These are phyloP conservation scores for Diabrotica virgifera DNA, from an alignment of 1,140 invertebrate genomes.

Conservation along the genomic window DNA sequence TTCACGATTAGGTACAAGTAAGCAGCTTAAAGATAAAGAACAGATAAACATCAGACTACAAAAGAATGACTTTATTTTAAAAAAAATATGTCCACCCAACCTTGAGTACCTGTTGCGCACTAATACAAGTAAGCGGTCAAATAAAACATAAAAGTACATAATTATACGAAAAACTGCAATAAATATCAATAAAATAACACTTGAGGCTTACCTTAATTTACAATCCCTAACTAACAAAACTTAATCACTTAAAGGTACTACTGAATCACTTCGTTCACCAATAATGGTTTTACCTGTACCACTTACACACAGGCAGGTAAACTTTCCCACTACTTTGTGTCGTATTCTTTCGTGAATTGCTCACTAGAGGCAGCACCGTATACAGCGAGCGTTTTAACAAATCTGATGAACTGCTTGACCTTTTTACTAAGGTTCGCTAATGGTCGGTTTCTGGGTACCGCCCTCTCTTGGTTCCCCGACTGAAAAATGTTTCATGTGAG, in stretches of 20 bases:
- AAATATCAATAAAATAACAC: background rate
- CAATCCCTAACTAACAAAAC: slow-evolving; percentile 4
- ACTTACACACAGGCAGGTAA: slow-evolving; percentile 5
- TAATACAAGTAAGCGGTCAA: background rate
- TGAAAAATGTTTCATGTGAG: background rate
- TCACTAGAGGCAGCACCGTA: slow-evolving; percentile 10
- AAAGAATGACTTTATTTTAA: too few species aligned
- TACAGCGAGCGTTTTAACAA: background rate
- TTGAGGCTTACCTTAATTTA: background rate
- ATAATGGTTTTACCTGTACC: slow-evolving; percentile 11
- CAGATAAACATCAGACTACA: too few species aligned
- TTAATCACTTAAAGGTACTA: slow-evolving; percentile 1
- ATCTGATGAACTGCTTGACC: slow-evolving; percentile 8
- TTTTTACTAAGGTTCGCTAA: slow-evolving; percentile 1
- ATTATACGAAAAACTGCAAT: background rate
- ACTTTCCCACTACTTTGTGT: slow-evolving; percentile 6
- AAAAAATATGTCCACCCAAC: background rate
- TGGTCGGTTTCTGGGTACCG: background rate
- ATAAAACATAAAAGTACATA: background rate
- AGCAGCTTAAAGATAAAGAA: too few species aligned
- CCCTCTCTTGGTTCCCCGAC: background rate
- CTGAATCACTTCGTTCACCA: background rate
- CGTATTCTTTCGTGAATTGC: background rate
- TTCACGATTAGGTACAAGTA: too few species aligned
- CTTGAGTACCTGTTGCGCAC: slow-evolving; percentile 8